These are phyloP conservation scores for Prinia subflava DNA, from an alignment of 2,113 vertebrate genomes.

Conservation along the genomic window DNA sequence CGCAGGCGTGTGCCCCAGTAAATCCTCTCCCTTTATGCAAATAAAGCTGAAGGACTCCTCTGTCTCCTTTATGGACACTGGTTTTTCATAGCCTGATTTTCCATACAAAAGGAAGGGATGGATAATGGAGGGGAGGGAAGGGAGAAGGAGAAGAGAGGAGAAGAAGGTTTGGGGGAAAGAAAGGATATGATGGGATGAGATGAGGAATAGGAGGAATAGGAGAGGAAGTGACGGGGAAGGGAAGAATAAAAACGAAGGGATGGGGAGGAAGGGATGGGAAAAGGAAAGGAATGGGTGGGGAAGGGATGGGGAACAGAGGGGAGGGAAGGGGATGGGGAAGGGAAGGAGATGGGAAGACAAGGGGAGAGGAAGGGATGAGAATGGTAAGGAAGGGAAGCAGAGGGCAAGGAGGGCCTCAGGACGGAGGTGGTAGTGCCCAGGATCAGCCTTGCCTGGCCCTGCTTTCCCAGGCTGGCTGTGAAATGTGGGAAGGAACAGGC, in stretches of 20 bases:
- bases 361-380: not conserved
- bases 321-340: not conserved
- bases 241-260: not conserved
- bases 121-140: not conserved
- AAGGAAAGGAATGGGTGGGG: too few species aligned
- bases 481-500: not conserved
- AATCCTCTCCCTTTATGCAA: too few species aligned
- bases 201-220: not conserved
- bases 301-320: not conserved
- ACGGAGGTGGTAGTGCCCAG: rapidly evolving
- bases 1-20: rapidly evolving
- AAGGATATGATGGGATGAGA: too few species aligned
- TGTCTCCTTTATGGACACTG: not conserved
- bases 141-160: not conserved
- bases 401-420: rapidly evolving
- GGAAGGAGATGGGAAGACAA: not conserved
- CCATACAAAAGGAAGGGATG: not conserved
- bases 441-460: rapidly evolving
- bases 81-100: not conserved
- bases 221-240: not conserved
- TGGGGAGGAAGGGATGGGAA: not conserved
- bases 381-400: not conserved
- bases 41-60: not conserved
- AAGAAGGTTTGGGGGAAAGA: too few species aligned
- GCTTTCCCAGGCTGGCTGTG: not conserved